These are phyloP conservation scores for Leptinotarsa peninsularis DNA, from an alignment of 2,888 invertebrate species.

Conservation along the genomic window DNA sequence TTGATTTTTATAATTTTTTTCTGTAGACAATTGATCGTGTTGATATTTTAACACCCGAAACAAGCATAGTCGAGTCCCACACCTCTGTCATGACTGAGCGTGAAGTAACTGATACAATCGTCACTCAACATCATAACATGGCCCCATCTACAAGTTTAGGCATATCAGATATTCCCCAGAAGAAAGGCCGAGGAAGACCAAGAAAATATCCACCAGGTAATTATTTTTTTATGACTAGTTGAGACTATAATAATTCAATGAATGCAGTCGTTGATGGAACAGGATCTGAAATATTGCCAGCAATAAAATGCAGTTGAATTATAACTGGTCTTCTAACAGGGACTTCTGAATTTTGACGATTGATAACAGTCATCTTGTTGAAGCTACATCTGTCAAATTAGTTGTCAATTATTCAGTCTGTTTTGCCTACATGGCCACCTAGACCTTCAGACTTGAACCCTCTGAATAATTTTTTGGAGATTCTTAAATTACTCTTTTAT, in stretches of 20 bases:
- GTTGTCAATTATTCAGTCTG: too few relatives aligned
- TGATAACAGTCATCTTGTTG: too few relatives aligned
- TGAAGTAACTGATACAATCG: slow-evolving; percentile 42
- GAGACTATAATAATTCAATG: neutral
- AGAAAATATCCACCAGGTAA: slow-evolving; percentile 62
- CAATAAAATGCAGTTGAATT: too few relatives aligned
- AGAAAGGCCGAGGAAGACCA: slow-evolving; percentile 69
- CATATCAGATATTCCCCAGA: slow-evolving; percentile 61
- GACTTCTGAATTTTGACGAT: too few relatives aligned
- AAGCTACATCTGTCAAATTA: too few relatives aligned
- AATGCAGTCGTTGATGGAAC: neutral
- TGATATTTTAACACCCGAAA: slow-evolving; percentile 45
- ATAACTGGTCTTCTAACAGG: too few relatives aligned
- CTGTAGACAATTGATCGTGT: slow-evolving; percentile 48
- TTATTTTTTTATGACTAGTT: neutral
- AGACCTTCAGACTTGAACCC: too few relatives aligned
- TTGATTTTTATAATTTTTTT: slow-evolving; percentile 17
- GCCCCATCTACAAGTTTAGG: neutral
- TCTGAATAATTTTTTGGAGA: too few relatives aligned
- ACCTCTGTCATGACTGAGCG: slow-evolving; percentile 11
- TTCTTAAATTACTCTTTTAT: too few relatives aligned
- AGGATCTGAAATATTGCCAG: too few relatives aligned
- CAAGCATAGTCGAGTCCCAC: slow-evolving; percentile 37
- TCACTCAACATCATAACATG: neutral
- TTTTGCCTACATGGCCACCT: too few relatives aligned